phyloP scores from a whole-genome alignment of 2,797 vertebrate genomes.

The Myotis vivesi region DNA sequence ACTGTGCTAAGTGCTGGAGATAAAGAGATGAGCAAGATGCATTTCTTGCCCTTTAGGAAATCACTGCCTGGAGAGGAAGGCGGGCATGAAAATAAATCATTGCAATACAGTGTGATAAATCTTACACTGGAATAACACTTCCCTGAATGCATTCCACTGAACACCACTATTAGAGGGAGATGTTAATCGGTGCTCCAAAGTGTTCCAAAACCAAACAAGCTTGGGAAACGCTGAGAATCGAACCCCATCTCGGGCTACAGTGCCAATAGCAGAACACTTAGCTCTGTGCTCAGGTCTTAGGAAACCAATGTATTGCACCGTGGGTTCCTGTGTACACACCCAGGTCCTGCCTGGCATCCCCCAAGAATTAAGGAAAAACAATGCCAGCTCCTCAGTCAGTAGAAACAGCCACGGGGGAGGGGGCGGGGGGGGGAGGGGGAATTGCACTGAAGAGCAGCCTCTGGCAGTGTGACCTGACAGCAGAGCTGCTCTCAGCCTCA shows the following conservation, averaged over 20 bases:
- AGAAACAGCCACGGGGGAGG: not conserved
- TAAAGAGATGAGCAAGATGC: slow-evolving; percentile 50
- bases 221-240: not conserved
- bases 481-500: not conserved
- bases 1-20: not conserved
- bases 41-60: slow-evolving; percentile 63
- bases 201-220: slow-evolving; percentile 25
- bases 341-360: not conserved
- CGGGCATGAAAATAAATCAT: slow-evolving; percentile 59
- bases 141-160: slow-evolving; percentile 36
- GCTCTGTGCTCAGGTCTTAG: not conserved
- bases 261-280: not conserved
- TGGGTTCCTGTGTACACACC: not conserved
- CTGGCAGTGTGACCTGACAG: not conserved
- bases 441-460: not conserved
- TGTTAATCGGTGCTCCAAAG: slow-evolving; percentile 29
- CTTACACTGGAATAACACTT: slow-evolving; percentile 59
- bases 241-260: not conserved
- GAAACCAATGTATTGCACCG: not conserved
- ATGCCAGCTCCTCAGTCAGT: not conserved
- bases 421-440: too few species aligned
- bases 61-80: slow-evolving; percentile 30
- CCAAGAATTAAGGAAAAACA: not conserved
- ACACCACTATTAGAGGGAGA: slow-evolving; percentile 48
- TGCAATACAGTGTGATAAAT: slow-evolving; percentile 48